Evolutionary conservation across 2,113 vertebrate genomes (phyloP).

Genomic region (Micronycteris hirsuta): DNA sequence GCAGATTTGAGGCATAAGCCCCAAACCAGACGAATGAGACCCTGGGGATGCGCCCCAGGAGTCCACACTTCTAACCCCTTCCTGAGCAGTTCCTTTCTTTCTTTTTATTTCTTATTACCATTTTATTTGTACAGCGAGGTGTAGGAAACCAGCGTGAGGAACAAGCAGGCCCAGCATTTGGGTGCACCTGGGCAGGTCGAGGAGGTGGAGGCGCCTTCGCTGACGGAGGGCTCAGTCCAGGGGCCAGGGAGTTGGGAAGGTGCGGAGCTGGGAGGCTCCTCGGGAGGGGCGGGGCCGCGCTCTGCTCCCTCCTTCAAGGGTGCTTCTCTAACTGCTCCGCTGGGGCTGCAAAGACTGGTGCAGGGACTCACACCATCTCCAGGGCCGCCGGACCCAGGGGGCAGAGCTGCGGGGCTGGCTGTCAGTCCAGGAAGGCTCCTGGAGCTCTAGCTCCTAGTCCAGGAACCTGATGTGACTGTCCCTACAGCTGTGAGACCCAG

Average conservation of each 20-base stretch:
- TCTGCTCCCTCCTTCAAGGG: neutral
- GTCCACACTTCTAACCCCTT: neutral
- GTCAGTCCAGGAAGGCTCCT: neutral
- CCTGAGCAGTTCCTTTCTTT: neutral
- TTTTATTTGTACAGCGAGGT: neutral
- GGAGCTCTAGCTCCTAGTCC: neutral
- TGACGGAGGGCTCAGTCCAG: neutral
- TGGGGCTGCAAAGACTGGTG: neutral
- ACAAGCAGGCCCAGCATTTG: neutral
- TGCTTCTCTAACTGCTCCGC: neutral
- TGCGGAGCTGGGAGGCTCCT: neutral
- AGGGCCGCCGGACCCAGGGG: neutral
- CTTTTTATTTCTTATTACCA: neutral
- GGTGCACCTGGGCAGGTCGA: neutral
- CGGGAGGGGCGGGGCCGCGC: neutral
- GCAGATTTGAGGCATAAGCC: neutral
- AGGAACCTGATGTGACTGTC: neutral
- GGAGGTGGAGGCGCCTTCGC: neutral
- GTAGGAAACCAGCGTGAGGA: neutral
- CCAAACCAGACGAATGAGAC: neutral
- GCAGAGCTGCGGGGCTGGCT: too few relatives aligned
- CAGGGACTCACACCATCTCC: neutral
- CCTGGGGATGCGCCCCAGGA: neutral
- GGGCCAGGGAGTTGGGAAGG: too few relatives aligned
- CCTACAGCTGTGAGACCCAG: neutral